These are phyloP conservation scores for Numenius arquata DNA, from an alignment of 2,113 vertebrate species.

Conservation along the genomic window DNA sequence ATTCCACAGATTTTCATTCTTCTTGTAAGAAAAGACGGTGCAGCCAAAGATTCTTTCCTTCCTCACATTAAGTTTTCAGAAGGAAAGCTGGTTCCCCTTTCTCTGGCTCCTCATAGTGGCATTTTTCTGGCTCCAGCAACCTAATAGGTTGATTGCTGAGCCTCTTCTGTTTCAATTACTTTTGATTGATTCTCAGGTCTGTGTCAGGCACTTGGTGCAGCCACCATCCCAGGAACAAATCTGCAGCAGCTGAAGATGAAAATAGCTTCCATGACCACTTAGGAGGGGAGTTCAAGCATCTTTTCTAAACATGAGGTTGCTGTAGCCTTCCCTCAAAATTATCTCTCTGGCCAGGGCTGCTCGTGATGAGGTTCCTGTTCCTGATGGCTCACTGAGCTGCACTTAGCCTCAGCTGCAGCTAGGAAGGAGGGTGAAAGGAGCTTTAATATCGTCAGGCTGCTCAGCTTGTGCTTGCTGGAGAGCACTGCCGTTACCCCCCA, in stretches of 20 bases:
- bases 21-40: accelerated
- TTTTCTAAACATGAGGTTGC: slow-evolving; percentile 7
- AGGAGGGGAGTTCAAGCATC: slow-evolving; percentile 28
- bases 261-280: slow-evolving; percentile 46
- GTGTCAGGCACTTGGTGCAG: slow-evolving; percentile 40
- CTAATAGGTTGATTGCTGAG: slow-evolving; percentile 70
- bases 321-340: neutral
- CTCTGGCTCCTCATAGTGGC: slow-evolving; percentile 8
- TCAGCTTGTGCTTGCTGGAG: neutral
- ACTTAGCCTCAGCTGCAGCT: neutral
- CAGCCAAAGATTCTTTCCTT: neutral
- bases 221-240: slow-evolving; percentile 52
- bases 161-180: slow-evolving; percentile 71
- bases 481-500: neutral
- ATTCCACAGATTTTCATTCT: slow-evolving; percentile 11
- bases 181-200: slow-evolving; percentile 68
- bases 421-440: neutral
- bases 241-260: slow-evolving; percentile 54
- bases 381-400: neutral
- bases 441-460: neutral
- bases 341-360: neutral
- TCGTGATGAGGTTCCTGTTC: neutral
- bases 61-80: slow-evolving; percentile 28
- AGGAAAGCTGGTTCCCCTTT: neutral
- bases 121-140: slow-evolving; percentile 61